Base-by-base conservation (phyloP, 2,888 invertebrate genomes). In the Callyntrura sp. region DNA sequence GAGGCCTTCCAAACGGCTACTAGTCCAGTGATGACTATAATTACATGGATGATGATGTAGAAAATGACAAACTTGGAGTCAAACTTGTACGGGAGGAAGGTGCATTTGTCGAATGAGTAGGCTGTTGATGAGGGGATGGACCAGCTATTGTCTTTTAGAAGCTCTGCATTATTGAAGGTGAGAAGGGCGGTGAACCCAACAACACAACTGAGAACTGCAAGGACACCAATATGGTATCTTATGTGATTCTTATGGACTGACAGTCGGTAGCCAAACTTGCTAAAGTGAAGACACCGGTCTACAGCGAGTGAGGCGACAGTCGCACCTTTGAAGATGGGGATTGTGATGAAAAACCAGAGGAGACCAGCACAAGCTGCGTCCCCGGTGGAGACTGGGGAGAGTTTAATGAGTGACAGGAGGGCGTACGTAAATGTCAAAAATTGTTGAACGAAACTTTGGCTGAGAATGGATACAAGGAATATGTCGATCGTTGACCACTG, bases 31-130 rank as follows among this genome's bases (percentile, higher is more conserved):
- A 92, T 55, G 14, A 92, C 85, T 25, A 92, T 90, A 85, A 92
- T 88, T 76, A 90, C 83, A 87, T 92, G 92, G 73, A 91, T 90
- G 78, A 88, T 89, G 25, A 91, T 85, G 90, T 92, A 92, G 57
- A 92, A 92, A 17, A 91, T 88, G 86, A 92, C 90, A 68, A 91
- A 92, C 62, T 92, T 92, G 35, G 91, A 87, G 88, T 92, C 91
- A 73, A 92, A 92, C 85, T 91, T 91, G 90, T 79, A 92, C 57
- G 92, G 92, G 62, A 92, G 78, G 83, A 92, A 92, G 51, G 91
- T 92, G 76, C 92, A 92, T 70, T 91, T 91, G 91, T 92, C 92
- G 88, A 92, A 92, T 8, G 92, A 91, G 85, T 91, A 91, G 55
- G 87, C 25, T 20, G 86, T 28, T 25, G 60, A 51, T 25, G 82